Evolutionary conservation across 2,888 invertebrate species (phyloP), one percentile per base, ranked within the genome.

Genomic region (Lutraria lutraria): DNA sequence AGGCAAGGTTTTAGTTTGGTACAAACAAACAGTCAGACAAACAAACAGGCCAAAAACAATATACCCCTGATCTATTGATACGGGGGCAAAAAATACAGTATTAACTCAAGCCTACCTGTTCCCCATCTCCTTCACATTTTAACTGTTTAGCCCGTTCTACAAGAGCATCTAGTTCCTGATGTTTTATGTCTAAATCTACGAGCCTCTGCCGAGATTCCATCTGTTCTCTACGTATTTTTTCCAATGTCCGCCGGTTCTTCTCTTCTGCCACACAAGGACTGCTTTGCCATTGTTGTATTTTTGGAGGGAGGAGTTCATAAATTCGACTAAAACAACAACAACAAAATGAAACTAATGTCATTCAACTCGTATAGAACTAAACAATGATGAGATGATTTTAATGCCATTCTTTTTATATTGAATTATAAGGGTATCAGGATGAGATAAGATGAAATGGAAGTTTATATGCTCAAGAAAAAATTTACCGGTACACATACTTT

Each of bases 201-300:
- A 99, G 97, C 81, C 98, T 98, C 54, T 98, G 97, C 92, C 98
- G 97, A 3, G 98, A 98, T 88, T 98, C 98, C 13, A 98, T 97
- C 94, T 98, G 98, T 91, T 98, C 98, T 34, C 98, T 97, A 52
- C 99, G 97, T 56, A 99, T 98, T 88, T 97, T 97, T 90, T 97
- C 97, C 85, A 97, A 93, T n/a, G 96, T 95, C 87, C 96, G 95
- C 97, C 96, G 96, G 95, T 98, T 99, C 94, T 98, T 98, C 94
- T 98, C 98, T 96, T 99, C 99, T 0, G 99, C 99, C 29, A 98
- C 97, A 95, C 98, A 99, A 0, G 98, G 97, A 3, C 98, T 98
- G 31, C 98, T 97, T 31, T 98, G 98, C 99, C 99, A 99, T 96
- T 99, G 99, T 96, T 99, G 99, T 88, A 99, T 98, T 16, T 99